Conservation (phyloP, 2,113 vertebrate species). For the Clinocottus analis region DNA sequence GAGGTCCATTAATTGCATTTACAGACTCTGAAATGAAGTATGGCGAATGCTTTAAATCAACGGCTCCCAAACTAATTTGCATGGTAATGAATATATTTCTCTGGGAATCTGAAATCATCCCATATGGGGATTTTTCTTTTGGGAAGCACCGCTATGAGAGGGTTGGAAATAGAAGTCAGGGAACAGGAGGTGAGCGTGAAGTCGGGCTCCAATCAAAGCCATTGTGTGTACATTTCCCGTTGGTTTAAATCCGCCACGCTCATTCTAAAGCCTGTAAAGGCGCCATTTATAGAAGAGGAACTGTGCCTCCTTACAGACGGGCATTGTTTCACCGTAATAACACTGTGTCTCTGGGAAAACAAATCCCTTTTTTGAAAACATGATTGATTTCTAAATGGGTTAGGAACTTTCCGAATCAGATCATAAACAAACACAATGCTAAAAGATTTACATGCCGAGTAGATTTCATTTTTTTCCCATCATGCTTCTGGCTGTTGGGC, state of each 20-base stretch:
- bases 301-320: conserved; percentile 32
- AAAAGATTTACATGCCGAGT: conserved; percentile 15
- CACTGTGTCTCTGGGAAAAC: conserved; percentile 34
- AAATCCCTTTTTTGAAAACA: conserved; percentile 52
- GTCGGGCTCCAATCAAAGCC: conserved; percentile 63
- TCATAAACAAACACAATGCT: conserved; percentile 44
- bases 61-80: conserved; percentile 84
- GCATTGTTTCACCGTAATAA: conserved; percentile 51
- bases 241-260: conserved; percentile 60
- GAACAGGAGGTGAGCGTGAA: conserved; percentile 68
- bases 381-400: conserved; percentile 61
- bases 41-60: conserved; percentile 82
- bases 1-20: conserved; percentile 87
- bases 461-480: conserved; percentile 23
- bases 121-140: conserved; percentile 67
- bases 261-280: conserved; percentile 57
- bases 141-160: conserved; percentile 48
- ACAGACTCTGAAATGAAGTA: conserved; percentile 85
- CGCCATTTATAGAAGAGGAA: conserved; percentile 44
- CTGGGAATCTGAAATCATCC: conserved; percentile 79
- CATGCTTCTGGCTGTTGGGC: conserved; percentile 32
- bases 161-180: conserved; percentile 66
- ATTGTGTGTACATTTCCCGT: conserved; percentile 64
- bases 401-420: conserved; percentile 60
- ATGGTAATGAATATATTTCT: conserved; percentile 86